Evolutionary conservation across 2,113 vertebrate species (phyloP).

Genomic region (Dryoscopus gambensis): DNA sequence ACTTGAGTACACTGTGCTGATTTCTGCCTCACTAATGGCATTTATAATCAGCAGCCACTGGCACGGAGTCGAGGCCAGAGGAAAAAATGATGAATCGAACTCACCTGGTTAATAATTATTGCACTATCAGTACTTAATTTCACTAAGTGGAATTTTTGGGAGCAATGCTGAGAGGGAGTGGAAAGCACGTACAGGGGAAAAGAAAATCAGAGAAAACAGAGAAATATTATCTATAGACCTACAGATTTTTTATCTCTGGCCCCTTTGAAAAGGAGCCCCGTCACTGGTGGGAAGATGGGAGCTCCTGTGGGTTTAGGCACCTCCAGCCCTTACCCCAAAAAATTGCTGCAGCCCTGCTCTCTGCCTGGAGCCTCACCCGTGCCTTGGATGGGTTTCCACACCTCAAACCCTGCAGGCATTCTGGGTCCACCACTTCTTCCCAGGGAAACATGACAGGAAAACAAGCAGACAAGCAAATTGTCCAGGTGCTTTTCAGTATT

Average conservation of each 20-base stretch:
- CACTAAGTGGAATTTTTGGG: background rate
- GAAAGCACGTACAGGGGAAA: background rate
- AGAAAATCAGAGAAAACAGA: background rate
- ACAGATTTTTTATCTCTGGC: background rate
- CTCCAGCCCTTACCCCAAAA: background rate
- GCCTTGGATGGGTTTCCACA: background rate
- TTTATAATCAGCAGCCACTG: constrained; percentile 60
- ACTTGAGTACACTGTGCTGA: constrained; percentile 30
- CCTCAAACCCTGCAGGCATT: background rate
- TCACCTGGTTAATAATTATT: background rate
- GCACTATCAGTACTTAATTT: background rate
- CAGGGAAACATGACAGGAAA: background rate
- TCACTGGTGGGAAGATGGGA: background rate
- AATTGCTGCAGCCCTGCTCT: background rate
- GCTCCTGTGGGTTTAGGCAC: background rate
- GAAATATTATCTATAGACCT: background rate
- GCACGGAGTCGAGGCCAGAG: background rate
- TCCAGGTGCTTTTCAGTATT: background rate
- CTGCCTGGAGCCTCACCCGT: background rate
- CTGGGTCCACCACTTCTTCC: background rate
- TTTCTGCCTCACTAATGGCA: constrained; percentile 58
- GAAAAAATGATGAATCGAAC: background rate
- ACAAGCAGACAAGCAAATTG: background rate
- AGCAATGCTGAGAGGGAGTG: background rate
- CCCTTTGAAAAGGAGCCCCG: background rate